Evolutionary conservation across 2,888 invertebrate genomes (phyloP).

Genomic region (Sceliomorpha sp.): DNA sequence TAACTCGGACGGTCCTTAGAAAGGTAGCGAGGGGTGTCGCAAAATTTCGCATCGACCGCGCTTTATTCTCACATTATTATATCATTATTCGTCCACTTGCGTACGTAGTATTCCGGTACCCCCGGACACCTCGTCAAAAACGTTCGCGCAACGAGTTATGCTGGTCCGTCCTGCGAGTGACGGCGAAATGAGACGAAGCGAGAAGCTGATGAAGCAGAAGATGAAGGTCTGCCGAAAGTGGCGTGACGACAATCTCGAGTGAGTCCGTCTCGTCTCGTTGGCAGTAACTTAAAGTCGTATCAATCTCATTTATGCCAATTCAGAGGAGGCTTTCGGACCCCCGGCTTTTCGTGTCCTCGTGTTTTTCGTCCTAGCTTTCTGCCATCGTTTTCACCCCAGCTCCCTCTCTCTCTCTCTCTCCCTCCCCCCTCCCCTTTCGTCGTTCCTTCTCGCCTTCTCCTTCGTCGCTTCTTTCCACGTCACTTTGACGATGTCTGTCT

Average conservation of each 20-base stretch:
- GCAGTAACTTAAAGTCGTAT: conserved; percentile 78
- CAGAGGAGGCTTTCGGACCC: conserved; percentile 31
- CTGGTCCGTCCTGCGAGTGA: conserved; percentile 25
- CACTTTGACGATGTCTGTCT: too few species aligned
- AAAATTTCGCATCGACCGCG: conserved; percentile 48
- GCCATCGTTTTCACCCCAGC: conserved; percentile 3
- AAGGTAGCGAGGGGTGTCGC: too few species aligned
- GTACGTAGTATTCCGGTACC: conserved; percentile 55
- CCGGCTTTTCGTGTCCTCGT: conserved; percentile 46
- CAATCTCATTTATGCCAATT: conserved; percentile 80
- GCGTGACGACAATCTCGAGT: conserved; percentile 68
- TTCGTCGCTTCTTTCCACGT: conserved; percentile 20
- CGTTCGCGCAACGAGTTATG: conserved; percentile 55
- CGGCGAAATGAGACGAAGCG: conserved; percentile 2
- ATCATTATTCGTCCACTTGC: conserved; percentile 59
- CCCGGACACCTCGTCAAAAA: conserved; percentile 57
- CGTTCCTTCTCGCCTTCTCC: conserved; percentile 1
- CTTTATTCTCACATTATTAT: conserved; percentile 57
- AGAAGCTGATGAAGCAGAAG: too few species aligned
- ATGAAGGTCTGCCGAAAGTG: conserved; percentile 62
- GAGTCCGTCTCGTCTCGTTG: conserved; percentile 52
- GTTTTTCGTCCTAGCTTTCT: conserved; percentile 5
- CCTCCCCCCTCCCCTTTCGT: conserved; percentile 11
- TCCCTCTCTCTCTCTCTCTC: conserved; percentile 6
- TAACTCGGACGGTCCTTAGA: too few species aligned